Base-by-base conservation (phyloP, 2,888 invertebrate species). In the Proisotoma minuta region DNA sequence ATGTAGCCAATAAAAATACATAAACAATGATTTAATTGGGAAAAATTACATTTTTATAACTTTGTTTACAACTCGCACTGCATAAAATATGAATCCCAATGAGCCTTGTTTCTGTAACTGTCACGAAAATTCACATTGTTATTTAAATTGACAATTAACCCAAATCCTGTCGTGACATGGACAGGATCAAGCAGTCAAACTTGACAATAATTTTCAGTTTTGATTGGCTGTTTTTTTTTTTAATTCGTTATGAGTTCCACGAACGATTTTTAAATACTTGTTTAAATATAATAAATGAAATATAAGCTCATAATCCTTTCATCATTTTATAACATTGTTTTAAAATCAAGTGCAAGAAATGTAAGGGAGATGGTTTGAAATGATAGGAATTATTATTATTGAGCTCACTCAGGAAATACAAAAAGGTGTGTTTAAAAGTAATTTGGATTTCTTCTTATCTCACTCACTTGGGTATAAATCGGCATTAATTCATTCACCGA, bases 361-460 rank as follows among this genome's bases (percentile, higher is more conserved):
- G n/a, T n/a, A 28, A 18, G 18, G 18, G 10, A 29, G 53, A 54
- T 54, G 29, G 34, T 18, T 27, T 22, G 29, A 20, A 29, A 22
- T 39, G 53, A 54, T 54, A 51, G 18, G n/a, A 10, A 56, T 50
- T 53, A 48, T n/a, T n/a, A 59, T 51, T 51, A 24, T 23, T 47
- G 28, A 50, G 49, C 51, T 61, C 57, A 50, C 57, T 61, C 51
- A 57, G 57, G 61, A 61, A 61, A 57, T 61, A 57, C 49, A 51
- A 61, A 61, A 61, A 60, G 60, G 56, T 57, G 61, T 60, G 60
- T 50, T 60, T 34, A 28, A 40, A 40, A 54, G 53, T 34, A 29
- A 20, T 54, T 27, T 54, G 29, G 53, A 54, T 12, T 28, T 20
- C 34, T 43, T 34, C 34, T 43, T n/a, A n/a, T n/a, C n/a, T n/a